A percentile compares a stretch with the other conserved stretches of the same genome.
Conservation (phyloP, 2,888 invertebrate genomes). For the Euspilapteryx auroguttella region DNA sequence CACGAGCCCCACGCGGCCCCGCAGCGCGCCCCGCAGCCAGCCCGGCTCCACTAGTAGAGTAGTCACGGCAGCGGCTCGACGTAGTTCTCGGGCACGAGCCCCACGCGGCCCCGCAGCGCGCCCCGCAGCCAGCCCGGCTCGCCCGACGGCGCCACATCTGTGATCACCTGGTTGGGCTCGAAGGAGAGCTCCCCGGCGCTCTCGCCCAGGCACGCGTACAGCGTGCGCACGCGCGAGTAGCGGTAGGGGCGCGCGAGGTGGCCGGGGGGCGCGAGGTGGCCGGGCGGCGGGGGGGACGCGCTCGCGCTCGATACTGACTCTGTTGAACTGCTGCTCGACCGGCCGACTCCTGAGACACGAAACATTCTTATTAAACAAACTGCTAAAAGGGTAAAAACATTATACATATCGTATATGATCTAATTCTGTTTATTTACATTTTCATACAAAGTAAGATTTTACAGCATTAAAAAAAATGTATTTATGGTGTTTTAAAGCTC, state of each 20-base stretch:
- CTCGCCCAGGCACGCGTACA: conserved; percentile 95
- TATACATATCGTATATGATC: too few relatives aligned
- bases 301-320: conserved; percentile 70
- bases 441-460: too few relatives aligned
- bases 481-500: too few relatives aligned
- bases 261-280: conserved; percentile 16
- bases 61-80: conserved; percentile 81
- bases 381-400: too few relatives aligned
- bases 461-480: too few relatives aligned
- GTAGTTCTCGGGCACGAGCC: conserved; percentile 95
- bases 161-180: conserved; percentile 97
- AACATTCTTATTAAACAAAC: neutral
- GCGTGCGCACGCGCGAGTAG: conserved; percentile 78
- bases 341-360: conserved; percentile 8
- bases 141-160: conserved; percentile 89
- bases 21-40: too few relatives aligned
- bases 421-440: too few relatives aligned
- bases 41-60: too few relatives aligned
- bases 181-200: conserved; percentile 96
- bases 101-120: conserved; percentile 86
- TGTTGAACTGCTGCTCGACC: conserved; percentile 71
- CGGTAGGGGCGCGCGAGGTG: conserved; percentile 7
- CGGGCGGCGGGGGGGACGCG: conserved; percentile 28
- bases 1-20: too few relatives aligned
- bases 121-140: conserved; percentile 99